Conservation (phyloP, 1,140 invertebrate genomes). For the Brachionus manjavacas region DNA sequence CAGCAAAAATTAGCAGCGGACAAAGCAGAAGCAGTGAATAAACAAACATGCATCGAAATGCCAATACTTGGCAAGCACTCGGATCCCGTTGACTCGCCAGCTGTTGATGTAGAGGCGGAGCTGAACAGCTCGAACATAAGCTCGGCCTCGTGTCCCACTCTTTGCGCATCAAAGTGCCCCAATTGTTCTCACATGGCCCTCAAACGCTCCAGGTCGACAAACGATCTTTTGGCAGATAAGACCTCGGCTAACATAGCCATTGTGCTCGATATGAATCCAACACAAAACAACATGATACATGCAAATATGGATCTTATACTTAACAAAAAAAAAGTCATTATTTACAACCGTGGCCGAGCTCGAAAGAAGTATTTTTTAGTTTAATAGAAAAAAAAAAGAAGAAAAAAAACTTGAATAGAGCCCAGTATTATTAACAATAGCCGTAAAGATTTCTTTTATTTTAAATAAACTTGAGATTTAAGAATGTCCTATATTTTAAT, state of each 20-base stretch:
- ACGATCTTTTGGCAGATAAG: background rate
- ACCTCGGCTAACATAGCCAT: background rate
- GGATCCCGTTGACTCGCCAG: background rate
- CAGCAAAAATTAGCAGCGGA: background rate
- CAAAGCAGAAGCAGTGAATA: background rate
- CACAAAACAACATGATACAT: background rate
- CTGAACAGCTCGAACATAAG: background rate
- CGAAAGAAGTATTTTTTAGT: background rate
- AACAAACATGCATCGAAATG: background rate
- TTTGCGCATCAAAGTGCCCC: background rate
- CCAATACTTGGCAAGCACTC: background rate
- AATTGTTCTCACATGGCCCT: background rate
- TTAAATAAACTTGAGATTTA: slow-evolving; percentile 20
- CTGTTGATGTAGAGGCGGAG: background rate
- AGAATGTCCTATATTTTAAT: slow-evolving; percentile 24
- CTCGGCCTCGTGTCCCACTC: background rate
- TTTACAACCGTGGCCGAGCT: background rate
- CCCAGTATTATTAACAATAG: background rate
- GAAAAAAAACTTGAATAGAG: background rate
- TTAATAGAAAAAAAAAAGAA: background rate
- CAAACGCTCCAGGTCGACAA: background rate
- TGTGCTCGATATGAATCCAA: background rate
- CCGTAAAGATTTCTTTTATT: slow-evolving; percentile 17
- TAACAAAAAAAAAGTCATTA: background rate
- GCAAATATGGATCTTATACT: background rate